A percentile compares a stretch with the other conserved stretches of the same genome.
Evolutionary conservation across 2,113 vertebrate genomes (phyloP).

Genomic region (Microtus oregoni): DNA sequence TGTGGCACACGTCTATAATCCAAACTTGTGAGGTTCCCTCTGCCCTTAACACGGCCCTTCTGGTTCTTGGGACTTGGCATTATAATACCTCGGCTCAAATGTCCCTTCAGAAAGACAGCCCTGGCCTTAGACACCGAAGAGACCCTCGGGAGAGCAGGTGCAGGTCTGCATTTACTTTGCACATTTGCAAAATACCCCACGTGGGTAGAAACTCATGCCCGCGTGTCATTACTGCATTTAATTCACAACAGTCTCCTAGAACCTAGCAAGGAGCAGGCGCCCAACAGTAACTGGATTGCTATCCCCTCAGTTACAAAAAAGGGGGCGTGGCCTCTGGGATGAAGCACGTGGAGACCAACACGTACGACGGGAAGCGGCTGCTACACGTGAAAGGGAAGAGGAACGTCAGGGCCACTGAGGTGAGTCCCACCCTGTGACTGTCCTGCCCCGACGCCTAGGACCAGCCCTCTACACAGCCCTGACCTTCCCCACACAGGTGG

Average conservation of each 20-base stretch:
- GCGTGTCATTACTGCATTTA: neutral
- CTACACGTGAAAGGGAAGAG: conserved; percentile 93
- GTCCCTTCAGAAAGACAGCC: neutral
- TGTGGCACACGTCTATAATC: neutral
- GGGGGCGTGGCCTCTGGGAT: conserved; percentile 92
- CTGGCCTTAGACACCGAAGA: neutral
- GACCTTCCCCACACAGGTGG: conserved; percentile 86
- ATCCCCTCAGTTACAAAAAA: conserved; percentile 89
- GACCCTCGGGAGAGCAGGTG: neutral
- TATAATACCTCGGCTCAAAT: neutral
- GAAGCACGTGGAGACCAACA: conserved; percentile 92
- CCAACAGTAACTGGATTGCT: conserved; percentile 24
- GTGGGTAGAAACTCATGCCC: neutral
- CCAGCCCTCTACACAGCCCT: neutral
- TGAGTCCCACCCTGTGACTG: conserved; percentile 14
- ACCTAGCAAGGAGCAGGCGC: neutral
- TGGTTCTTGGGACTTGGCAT: neutral
- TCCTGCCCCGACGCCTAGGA: neutral
- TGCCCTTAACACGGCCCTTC: neutral
- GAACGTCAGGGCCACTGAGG: conserved; percentile 90
- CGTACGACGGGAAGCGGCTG: conserved; percentile 88
- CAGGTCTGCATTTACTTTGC: neutral
- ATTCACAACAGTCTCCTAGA: neutral
- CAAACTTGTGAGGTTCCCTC: neutral
- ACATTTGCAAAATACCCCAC: neutral